Evolutionary conservation across 35 echinoderm and acorn worm species (phyloP), one percentile per base, ranked within the genome.

Genomic region (Anneissia japonica): DNA sequence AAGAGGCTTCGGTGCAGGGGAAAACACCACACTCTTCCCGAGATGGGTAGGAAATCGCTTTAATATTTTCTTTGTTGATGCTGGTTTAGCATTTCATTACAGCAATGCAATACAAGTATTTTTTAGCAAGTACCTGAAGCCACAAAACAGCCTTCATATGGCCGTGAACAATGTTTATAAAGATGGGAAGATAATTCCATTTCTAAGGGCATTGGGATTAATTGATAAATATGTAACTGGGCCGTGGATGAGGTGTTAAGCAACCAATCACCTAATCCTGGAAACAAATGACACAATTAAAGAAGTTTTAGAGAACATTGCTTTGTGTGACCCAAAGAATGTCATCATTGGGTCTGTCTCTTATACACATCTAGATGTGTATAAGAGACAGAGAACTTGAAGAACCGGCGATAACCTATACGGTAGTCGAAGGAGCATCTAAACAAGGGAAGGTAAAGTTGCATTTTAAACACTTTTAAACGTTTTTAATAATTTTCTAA

Each of bases 11-110:
- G 36, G 36, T 16, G 37, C 21, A 7, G 56, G 56, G 72, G 82
- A 84, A 36, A 84, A 76, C 34, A 19, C 35, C 33, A 83, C 72
- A 64, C 2, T 90, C 33, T 90, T 34, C 46, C 88, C 88, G 30
- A 34, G 81, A 9, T 90, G 72, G 80, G 81, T 84, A 0, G 81
- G 88, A 33, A 90, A 90, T 32, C 32, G 88, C 2, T 90, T 90
- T 40, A 89, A 89, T 36, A 89, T 89, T 75, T 83, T 76, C 0
- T 89, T 82, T 83, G 35, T 38, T 32, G 43, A 84, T 77, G 72
- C 81, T 76, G 46, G 36, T 12, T 29, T 90, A 29, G n/a, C 77
- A 7, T 84, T 74, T 37, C 31, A 6, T 14, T 90, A 72, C n/a
- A 11, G 29, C 32, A 39, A 40, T 45, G 28, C 37, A n/a, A 90